Percentiles rank a stretch among this genome's conserved stretches.
phyloP scores from a whole-genome alignment of 2,888 invertebrate genomes.

The Patella pellucida region DNA sequence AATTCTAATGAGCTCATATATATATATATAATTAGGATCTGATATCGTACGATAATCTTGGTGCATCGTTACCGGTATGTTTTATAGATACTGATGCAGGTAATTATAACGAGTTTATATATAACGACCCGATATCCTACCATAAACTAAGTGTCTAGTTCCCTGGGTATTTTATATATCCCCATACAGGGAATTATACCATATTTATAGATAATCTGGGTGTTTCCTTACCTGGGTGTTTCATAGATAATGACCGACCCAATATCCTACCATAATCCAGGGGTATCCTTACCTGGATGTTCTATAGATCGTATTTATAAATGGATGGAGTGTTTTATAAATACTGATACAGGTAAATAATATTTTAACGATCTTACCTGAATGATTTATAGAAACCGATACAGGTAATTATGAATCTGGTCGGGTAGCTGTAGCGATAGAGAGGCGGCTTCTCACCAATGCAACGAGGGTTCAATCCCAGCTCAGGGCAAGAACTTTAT shows the following conservation, averaged over 20 bases:
- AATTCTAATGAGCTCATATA: slow-evolving; percentile 53
- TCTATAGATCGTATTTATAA: no score
- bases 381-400: no score
- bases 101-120: slow-evolving; percentile 46
- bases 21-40: slow-evolving; percentile 62
- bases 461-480: no score
- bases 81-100: slow-evolving; percentile 47
- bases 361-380: no score
- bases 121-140: no score
- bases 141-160: slow-evolving; percentile 39
- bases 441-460: no score
- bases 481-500: no score
- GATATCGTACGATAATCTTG: slow-evolving; percentile 65
- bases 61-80: slow-evolving; percentile 65
- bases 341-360: no score
- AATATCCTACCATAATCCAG: slow-evolving; percentile 64
- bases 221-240: slow-evolving; percentile 66
- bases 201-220: slow-evolving; percentile 67
- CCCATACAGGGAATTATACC: slow-evolving; percentile 29
- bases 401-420: slow-evolving; percentile 38
- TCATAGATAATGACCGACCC: slow-evolving; percentile 62
- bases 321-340: slow-evolving; percentile 63
- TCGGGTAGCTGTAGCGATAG: no score
- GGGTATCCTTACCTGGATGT: slow-evolving; percentile 67
- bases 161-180: no score